Percentiles rank a stretch among this genome's conserved stretches.
Conservation (phyloP, 92 coral and sea anemone species). For the Epizoanthus illoricatus region DNA sequence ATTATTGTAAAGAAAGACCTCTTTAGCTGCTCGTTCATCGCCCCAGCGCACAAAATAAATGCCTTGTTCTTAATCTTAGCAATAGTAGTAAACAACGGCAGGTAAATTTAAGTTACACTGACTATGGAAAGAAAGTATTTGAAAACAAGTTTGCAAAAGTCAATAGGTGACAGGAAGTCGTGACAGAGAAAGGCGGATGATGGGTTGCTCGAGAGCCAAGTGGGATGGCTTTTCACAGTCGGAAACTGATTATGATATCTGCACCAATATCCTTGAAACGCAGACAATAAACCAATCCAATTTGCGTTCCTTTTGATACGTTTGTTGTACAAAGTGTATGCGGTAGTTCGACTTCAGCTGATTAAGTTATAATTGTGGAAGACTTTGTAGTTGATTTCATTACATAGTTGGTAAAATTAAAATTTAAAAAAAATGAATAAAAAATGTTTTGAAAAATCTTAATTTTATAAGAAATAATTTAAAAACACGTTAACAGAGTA, state of each 20-base stretch:
- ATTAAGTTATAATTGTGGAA: too few relatives aligned
- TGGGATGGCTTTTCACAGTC: conserved; percentile 17
- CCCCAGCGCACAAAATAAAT: not conserved
- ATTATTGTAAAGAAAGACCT: not conserved
- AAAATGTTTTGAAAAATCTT: too few relatives aligned
- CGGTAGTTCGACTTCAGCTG: not conserved
- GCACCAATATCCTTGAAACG: not conserved
- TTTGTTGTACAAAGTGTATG: not conserved
- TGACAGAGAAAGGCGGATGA: not conserved
- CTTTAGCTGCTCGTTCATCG: conserved; percentile 8
- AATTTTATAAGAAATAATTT: too few relatives aligned
- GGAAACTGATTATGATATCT: not conserved
- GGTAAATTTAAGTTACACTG: not conserved
- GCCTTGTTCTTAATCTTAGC: not conserved
- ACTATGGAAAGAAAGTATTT: conserved; percentile 2
- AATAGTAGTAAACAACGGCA: not conserved
- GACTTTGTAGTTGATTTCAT: too few relatives aligned
- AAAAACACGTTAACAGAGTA: too few relatives aligned
- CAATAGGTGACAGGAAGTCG: not conserved
- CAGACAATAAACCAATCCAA: not conserved
- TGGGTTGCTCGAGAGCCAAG: not conserved
- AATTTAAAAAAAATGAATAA: too few relatives aligned
- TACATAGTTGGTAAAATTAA: too few relatives aligned
- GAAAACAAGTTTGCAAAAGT: not conserved
- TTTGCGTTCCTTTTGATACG: not conserved